Evolutionary conservation across 2,888 invertebrate species (phyloP).

Genomic region (Thereva nobilitata): DNA sequence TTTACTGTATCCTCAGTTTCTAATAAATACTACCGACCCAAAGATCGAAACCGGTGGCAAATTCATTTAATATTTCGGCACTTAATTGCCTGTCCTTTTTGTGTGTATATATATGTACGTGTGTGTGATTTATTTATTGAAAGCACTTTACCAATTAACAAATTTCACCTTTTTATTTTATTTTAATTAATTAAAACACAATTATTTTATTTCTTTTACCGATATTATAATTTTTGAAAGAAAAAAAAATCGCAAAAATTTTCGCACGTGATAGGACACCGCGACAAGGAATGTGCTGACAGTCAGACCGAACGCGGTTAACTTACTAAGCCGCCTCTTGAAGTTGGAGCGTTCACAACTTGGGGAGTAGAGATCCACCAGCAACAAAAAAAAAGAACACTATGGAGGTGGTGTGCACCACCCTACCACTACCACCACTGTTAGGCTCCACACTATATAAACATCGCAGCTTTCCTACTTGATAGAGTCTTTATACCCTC

Average conservation of each 20-base stretch:
- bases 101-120: not conserved
- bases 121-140: not conserved
- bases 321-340: slow-evolving; percentile 25
- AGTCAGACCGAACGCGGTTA: slow-evolving; percentile 18
- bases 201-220: no score
- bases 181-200: no score
- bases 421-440: not conserved
- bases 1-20: not conserved
- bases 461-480: not conserved
- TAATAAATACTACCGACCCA: slow-evolving; percentile 9
- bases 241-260: not conserved
- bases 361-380: slow-evolving; percentile 12
- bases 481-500: slow-evolving; percentile 6
- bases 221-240: not conserved
- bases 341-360: slow-evolving; percentile 7
- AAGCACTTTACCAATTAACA: not conserved
- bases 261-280: not conserved
- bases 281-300: slow-evolving; percentile 13
- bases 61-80: slow-evolving; percentile 27
- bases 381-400: not conserved
- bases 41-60: slow-evolving; percentile 4
- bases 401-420: no score
- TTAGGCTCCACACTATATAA: not conserved
- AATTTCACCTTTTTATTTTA: no score
- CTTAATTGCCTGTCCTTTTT: not conserved